Evolutionary conservation across 2,888 invertebrate genomes (phyloP), one percentile per base, ranked within the genome.

Genomic region (Euproctis similis): DNA sequence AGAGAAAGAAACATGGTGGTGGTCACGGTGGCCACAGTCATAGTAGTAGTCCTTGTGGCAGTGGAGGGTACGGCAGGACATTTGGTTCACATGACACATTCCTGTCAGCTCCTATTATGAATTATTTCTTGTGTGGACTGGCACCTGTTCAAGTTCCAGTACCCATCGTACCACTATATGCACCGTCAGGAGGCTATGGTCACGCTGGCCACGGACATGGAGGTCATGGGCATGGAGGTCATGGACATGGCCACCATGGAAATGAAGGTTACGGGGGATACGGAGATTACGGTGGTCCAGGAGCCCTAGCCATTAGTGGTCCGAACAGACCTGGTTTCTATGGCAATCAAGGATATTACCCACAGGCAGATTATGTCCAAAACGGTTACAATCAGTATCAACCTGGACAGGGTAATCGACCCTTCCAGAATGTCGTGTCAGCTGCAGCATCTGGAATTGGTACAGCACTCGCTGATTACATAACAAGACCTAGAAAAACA

Each of bases 361-460:
- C 36, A 8, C 30, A 36, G 17, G 4, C 4, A 4, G 6, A 14
- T 14, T 33, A 34, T 1, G 32, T 31, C 1, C 50, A 46, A 31
- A 36, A 32, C 3, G 41, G 39, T 3, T 47, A 34, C 22, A 46
- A 46, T 23, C 51, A 52, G 25, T 37, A 39, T n/a, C 30, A 26
- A 20, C 34, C 32, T 3, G 44, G 41, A 9, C 42, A 40, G 24
- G 35, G 34, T 17, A 59, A 66, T 33, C 49, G 74, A 2, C 81
- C 85, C 30, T 50, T 78, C 19, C 72, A 73, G 36, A 63, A 59
- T 23, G 71, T 60, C 0, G 64, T 78, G 1, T 69, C 76, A 0
- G 67, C 80, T 0, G 81, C 86, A 5, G 82, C 86, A 0, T 85
- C 87, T 28, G 85, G 85, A n/a, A 65, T 87, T 6, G 87, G 87